A percentile compares a stretch with the other conserved stretches of the same genome.
These are phyloP conservation scores for Alloplasta piceator DNA, from an alignment of 2,888 invertebrate species.

Conservation along the genomic window DNA sequence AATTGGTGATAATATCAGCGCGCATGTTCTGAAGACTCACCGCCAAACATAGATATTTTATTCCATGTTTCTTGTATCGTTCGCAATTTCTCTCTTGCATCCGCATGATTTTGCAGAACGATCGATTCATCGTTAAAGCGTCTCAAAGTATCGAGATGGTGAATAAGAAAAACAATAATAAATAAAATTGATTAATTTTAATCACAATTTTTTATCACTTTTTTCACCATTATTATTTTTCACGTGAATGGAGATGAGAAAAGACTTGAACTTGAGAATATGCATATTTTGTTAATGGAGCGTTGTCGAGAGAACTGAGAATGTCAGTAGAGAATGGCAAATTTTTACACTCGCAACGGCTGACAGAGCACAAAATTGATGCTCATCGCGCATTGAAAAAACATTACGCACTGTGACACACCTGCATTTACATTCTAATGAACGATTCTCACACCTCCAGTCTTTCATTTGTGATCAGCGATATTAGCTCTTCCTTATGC, in stretches of 20 bases:
- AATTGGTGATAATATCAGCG: too few species aligned
- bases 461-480: conserved; percentile 2
- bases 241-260: background rate
- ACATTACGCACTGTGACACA: conserved; percentile 36
- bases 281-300: conserved; percentile 21
- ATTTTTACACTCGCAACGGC: conserved; percentile 8
- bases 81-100: conserved; percentile 35
- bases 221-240: background rate
- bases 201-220: conserved; percentile 1
- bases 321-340: background rate
- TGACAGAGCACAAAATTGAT: conserved; percentile 11
- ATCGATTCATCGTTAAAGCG: conserved; percentile 6
- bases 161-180: background rate
- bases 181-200: background rate
- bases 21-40: conserved; percentile 48
- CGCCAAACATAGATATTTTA: conserved; percentile 59
- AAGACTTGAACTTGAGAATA: conserved; percentile 31
- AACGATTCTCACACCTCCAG: conserved; percentile 52
- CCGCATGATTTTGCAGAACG: conserved; percentile 50
- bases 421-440: conserved; percentile 55
- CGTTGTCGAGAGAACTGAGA: background rate
- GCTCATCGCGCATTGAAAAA: conserved; percentile 54
- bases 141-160: background rate
- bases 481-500: background rate
- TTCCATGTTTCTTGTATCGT: conserved; percentile 39